phyloP scores from a whole-genome alignment of 2,888 invertebrate species.

The Odontomyia ornata region DNA sequence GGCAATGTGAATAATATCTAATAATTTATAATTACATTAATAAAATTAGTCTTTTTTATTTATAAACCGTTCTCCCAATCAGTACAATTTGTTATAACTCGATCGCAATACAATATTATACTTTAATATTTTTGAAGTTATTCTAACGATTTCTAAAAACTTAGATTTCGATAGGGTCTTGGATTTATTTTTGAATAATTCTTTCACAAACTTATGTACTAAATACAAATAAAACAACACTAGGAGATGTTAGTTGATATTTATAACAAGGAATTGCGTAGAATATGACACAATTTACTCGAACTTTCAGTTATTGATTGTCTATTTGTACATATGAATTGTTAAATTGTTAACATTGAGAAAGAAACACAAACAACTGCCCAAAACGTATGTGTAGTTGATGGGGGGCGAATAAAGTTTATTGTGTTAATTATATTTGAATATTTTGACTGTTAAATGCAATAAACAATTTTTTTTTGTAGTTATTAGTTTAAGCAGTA shows the following conservation, averaged over 20 bases:
- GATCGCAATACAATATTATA: conserved; percentile 6
- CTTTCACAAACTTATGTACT: too few relatives aligned
- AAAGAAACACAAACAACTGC: background rate
- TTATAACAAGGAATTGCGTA: conserved; percentile 8
- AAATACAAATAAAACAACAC: background rate
- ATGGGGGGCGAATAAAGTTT: background rate
- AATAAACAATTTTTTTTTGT: background rate
- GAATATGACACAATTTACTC: conserved; percentile 30
- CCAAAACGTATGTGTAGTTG: background rate
- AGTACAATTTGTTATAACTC: conserved; percentile 12
- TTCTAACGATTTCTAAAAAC: background rate
- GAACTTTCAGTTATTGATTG: background rate
- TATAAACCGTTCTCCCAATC: background rate
- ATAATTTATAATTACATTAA: background rate
- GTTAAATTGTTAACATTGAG: background rate
- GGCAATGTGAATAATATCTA: too few relatives aligned
- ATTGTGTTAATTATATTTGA: background rate
- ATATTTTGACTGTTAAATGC: background rate
- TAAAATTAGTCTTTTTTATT: background rate
- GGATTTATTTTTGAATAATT: background rate
- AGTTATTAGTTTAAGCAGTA: too few relatives aligned
- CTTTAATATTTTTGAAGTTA: background rate
- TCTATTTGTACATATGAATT: background rate
- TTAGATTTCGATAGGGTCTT: background rate
- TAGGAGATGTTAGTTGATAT: background rate